Conservation (phyloP, 2,113 vertebrate genomes). For the Tachysurus vachellii region DNA sequence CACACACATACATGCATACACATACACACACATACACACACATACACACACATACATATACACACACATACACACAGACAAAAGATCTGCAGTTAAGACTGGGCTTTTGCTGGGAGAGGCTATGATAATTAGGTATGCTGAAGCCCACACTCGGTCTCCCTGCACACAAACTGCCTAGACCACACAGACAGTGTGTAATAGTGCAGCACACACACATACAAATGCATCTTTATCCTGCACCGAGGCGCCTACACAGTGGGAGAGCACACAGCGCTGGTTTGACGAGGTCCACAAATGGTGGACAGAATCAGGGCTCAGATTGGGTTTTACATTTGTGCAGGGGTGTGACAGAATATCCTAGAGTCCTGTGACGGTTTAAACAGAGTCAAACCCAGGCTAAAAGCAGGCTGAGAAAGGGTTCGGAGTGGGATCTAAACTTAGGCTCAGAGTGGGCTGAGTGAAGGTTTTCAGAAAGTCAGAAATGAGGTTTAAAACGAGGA, state of each 20-base stretch:
- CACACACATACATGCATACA: too few species aligned
- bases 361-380: not conserved
- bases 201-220: not conserved
- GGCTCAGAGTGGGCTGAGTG: not conserved
- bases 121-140: conserved; percentile 34
- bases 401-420: not conserved
- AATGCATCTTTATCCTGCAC: not conserved
- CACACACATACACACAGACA: not conserved
- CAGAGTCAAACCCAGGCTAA: not conserved
- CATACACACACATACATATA: not conserved
- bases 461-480: not conserved
- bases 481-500: not conserved
- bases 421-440: not conserved
- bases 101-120: conserved; percentile 35
- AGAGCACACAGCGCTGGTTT: not conserved
- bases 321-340: not conserved
- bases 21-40: too few species aligned
- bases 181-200: conserved; percentile 51
- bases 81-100: conserved; percentile 18
- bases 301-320: not conserved
- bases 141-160: conserved; percentile 21
- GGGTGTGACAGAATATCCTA: not conserved
- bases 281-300: not conserved
- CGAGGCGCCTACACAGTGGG: not conserved
- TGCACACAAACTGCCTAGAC: conserved; percentile 38